Evolutionary conservation across 53 echinoderm and acorn worm genomes (phyloP), one percentile per base, ranked within the genome.

Genomic region (Zoroaster sp.): DNA sequence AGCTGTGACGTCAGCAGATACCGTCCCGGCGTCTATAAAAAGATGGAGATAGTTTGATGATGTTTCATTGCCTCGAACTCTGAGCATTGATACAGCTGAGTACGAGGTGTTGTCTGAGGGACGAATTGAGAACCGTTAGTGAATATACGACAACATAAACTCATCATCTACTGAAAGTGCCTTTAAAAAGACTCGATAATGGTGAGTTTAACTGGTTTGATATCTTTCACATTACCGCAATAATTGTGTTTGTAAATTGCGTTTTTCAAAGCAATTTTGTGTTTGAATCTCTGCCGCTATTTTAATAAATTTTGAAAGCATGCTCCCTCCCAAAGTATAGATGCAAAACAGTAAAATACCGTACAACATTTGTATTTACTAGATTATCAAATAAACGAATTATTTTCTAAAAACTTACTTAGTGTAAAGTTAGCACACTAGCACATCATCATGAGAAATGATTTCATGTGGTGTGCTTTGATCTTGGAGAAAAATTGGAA

Each of bases 41-140:
- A 54, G n/a, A 35, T n/a, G 9, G 4, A 17, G 55, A 25, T 78
- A 12, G 21, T 59, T 35, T 13, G 36, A 0, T 14, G 40, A 4
- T 35, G 35, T 37, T 31, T 67, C 81, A 67, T 12, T 67, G 38
- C 66, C 43, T 81, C 67, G 81, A 5, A 21, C 67, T 81, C 41
- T 41, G 43, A 28, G 38, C 81, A 66, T 81, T 42, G 81, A 41
- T 43, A 55, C 35, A 81, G 66, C 31, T 41, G 81, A 81, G 81
- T 28, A 81, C 81, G 81, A 81, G 81, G 80, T 65, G 55, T 78
- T n/a, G 52, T 18, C n/a, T 54, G 52, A 7, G 21, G 36, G 5
- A 35, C 12, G 78, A 31, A 78, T 21, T 30, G 54, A n/a, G 39
- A 21, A 55, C 23, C 35, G 20, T 6, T 21, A n/a, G 78, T 21